phyloP scores from a whole-genome alignment of 2,888 invertebrate genomes.

The Anoplius nigerrimus region DNA sequence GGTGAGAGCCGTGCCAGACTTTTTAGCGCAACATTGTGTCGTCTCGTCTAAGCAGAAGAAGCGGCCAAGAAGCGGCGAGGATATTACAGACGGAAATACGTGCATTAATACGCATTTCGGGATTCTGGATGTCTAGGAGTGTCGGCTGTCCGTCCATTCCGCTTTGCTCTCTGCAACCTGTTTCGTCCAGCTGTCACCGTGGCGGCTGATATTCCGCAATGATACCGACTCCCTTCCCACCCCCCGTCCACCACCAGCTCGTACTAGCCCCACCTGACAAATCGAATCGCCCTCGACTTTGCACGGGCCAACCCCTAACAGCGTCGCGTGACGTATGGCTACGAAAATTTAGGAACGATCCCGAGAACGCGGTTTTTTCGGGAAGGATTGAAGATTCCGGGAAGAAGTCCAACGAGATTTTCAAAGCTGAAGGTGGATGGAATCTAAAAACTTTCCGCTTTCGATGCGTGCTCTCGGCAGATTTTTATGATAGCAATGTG shows the following conservation, averaged over 20 bases:
- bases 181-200: slow-evolving; percentile 45
- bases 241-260: not conserved
- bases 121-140: not conserved
- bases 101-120: slow-evolving; percentile 28
- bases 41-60: no score
- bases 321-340: no score
- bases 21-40: no score
- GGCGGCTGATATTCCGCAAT: slow-evolving; percentile 27
- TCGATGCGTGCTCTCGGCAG: no score
- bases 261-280: slow-evolving; percentile 18
- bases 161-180: slow-evolving; percentile 38
- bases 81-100: no score
- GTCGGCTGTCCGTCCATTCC: slow-evolving; percentile 25
- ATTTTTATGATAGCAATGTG: no score
- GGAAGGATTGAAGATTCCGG: no score
- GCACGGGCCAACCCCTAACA: slow-evolving; percentile 9
- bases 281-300: slow-evolving; percentile 37
- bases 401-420: not conserved
- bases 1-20: no score
- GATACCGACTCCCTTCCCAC: not conserved
- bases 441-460: no score
- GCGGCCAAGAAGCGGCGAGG: not conserved
- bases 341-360: no score
- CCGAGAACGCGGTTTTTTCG: no score
- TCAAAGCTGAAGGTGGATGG: no score